Percentiles rank a stretch among this genome's conserved stretches.
Conservation (phyloP, 1,140 invertebrate species). For the Acyrthosiphon pisum region DNA sequence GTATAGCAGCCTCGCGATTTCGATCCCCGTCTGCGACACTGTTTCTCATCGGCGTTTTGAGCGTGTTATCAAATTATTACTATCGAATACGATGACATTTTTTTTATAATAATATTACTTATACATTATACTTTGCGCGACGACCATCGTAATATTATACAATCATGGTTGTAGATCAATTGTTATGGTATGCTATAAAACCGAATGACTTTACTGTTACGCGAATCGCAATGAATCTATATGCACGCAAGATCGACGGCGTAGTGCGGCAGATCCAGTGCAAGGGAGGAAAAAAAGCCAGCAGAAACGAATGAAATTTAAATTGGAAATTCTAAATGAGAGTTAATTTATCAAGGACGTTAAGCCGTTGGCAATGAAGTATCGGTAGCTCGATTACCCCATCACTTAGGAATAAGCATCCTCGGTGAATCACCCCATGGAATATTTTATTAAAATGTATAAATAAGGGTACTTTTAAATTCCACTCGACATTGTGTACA, state of each 20-base stretch:
- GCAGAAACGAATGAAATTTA: not conserved
- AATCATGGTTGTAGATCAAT: not conserved
- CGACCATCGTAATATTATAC: not conserved
- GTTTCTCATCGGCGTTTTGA: not conserved
- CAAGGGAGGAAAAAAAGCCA: not conserved
- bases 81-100: too few species aligned
- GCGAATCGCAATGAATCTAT: not conserved
- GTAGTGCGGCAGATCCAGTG: not conserved
- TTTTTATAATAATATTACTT: not conserved
- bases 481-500: conserved; percentile 7
- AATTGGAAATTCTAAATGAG: conserved; percentile 42
- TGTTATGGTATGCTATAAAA: not conserved
- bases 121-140: not conserved
- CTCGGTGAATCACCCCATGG: conserved; percentile 34
- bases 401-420: conserved; percentile 42
- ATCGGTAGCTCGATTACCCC: conserved; percentile 44
- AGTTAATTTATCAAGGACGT: conserved; percentile 40
- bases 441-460: conserved; percentile 44
- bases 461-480: conserved; percentile 30
- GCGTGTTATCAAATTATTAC: not conserved
- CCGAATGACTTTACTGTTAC: not conserved
- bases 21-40: not conserved
- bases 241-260: not conserved
- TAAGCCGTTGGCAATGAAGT: conserved; percentile 38
- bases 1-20: not conserved